Conservation (phyloP, 2,888 invertebrate species). For the Volucella bombylans region DNA sequence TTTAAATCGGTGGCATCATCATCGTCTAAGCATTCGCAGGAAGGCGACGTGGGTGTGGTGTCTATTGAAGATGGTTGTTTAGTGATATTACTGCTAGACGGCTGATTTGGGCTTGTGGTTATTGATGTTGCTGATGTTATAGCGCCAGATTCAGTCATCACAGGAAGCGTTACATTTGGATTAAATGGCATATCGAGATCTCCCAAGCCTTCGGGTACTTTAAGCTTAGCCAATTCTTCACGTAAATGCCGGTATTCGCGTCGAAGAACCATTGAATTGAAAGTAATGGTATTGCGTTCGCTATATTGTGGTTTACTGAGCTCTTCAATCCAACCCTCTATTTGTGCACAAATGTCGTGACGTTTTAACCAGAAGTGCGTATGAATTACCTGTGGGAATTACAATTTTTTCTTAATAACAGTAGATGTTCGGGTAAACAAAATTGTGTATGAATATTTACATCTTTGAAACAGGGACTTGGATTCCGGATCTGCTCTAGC, state of each 20-base stretch:
- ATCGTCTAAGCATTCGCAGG: constrained; percentile 47
- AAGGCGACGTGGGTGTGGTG: constrained; percentile 52
- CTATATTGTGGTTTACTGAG: constrained; percentile 91
- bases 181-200: constrained; percentile 86
- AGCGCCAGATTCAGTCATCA: constrained; percentile 71
- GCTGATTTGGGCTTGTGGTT: constrained; percentile 59
- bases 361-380: constrained; percentile 97
- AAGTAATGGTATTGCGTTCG: constrained; percentile 88
- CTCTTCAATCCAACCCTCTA: constrained; percentile 95
- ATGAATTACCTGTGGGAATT: constrained; percentile 88
- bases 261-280: constrained; percentile 90
- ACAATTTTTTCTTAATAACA: background rate
- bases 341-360: constrained; percentile 93
- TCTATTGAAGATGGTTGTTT: constrained; percentile 52
- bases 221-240: constrained; percentile 92
- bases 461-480: constrained; percentile 95
- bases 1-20: constrained; percentile 58
- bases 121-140: constrained; percentile 57
- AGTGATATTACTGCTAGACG: constrained; percentile 53
- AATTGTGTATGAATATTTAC: constrained; percentile 81
- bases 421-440: background rate
- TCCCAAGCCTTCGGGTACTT: constrained; percentile 89
- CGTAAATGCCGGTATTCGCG: constrained; percentile 92
- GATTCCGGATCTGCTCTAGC: constrained; percentile 95
- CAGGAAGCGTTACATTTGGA: constrained; percentile 78